Evolutionary conservation across 2,888 invertebrate genomes (phyloP), one percentile per base, ranked within the genome.

Genomic region (Ophioninae sp.): DNA sequence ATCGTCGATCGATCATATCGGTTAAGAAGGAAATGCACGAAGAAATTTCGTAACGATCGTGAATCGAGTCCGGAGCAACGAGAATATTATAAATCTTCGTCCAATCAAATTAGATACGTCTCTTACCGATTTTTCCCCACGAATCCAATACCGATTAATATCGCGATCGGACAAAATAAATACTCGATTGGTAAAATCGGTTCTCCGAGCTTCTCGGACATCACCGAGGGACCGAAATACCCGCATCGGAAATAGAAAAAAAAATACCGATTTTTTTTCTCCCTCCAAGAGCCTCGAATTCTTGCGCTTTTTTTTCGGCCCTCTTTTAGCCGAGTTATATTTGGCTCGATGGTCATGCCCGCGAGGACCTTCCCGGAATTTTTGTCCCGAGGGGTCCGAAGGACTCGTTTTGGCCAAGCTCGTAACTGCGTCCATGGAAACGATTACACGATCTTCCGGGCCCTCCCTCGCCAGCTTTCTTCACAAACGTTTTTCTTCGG

Each of bases 291-390:
- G 30, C 30, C 78, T 75, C 30, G 79, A 64, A 72, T 71, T 81
- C 81, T 67, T 64, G 64, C 72, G n/a, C 51, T 22, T 44, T 39
- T 71, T 68, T 78, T 71, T 41, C 39, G 0, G 51, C 5, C 58
- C 69, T 83, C 64, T 68, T 44, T 75, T 44, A n/a, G 64, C 30
- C 64, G 68, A 84, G 83, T 81, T 84, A 84, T 84, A 84, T 84
- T 84, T 84, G 83, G 83, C 83, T 74, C 77, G 69, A 77, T 30
- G 65, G 74, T 77, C 56, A 63, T 74, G 58, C 63, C 63, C 67
- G 65, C 23, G 69, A 81, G 78, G 81, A 81, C 78, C 81, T 84
- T 84, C 83, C 75, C 44, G 78, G 83, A 84, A 84, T 78, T 78
- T 79, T 75, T 81, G n/a, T 41, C 56, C 71, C 56, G 69, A 61